These are phyloP conservation scores for Oryctolagus cuniculus DNA, from an alignment of 2,113 vertebrate genomes.

Conservation along the genomic window DNA sequence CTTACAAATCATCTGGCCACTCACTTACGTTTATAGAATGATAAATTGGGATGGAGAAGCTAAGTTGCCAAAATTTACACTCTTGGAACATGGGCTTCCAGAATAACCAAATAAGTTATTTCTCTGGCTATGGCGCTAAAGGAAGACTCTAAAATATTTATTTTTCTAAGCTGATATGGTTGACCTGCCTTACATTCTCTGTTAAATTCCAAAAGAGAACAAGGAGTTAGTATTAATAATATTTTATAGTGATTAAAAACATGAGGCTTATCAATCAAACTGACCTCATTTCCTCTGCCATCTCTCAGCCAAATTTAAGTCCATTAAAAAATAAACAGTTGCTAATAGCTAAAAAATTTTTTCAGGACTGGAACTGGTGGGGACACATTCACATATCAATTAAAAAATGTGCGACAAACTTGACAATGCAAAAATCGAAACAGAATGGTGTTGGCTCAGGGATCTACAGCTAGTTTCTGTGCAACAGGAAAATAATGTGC, in stretches of 20 bases:
- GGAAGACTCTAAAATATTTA: background rate
- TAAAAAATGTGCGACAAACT: background rate
- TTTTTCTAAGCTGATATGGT: background rate
- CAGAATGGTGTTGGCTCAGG: background rate
- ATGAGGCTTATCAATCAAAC: background rate
- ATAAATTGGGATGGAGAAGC: background rate
- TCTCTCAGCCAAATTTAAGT: constrained; percentile 25
- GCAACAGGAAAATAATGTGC: background rate
- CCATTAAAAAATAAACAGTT: background rate
- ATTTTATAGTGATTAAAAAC: background rate
- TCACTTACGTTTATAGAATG: background rate
- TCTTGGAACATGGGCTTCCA: background rate
- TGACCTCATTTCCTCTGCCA: constrained; percentile 39
- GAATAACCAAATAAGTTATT: background rate
- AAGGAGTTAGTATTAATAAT: background rate
- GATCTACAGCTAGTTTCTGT: background rate
- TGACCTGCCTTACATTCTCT: background rate
- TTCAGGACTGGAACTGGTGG: background rate
- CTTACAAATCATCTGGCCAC: background rate
- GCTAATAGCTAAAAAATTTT: constrained; percentile 15
- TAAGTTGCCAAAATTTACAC: background rate
- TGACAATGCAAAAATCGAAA: background rate
- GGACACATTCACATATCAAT: background rate
- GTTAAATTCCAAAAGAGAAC: background rate
- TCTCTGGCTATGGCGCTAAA: background rate